Percentiles rank a stretch among this genome's conserved stretches.
These are phyloP conservation scores for Otus sunia DNA, from an alignment of 2,113 vertebrate genomes.

Conservation along the genomic window DNA sequence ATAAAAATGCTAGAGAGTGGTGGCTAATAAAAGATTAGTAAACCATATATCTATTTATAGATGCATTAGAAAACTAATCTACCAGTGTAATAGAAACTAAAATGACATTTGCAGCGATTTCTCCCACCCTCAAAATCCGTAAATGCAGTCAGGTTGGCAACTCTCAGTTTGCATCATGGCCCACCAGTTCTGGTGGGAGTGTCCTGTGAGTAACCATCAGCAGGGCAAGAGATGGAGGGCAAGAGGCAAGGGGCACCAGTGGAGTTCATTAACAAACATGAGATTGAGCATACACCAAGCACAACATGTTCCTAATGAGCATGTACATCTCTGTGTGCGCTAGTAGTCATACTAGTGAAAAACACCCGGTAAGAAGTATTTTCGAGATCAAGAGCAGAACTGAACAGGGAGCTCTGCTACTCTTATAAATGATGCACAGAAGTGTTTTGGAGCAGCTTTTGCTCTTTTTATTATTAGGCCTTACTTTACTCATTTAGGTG, in stretches of 20 bases:
- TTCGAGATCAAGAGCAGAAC: background rate
- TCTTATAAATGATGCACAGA: background rate
- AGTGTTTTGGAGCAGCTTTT: background rate
- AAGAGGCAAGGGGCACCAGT: background rate
- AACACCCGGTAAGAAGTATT: background rate
- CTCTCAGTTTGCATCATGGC: background rate
- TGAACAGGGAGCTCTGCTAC: background rate
- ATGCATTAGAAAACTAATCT: background rate
- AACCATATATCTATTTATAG: background rate
- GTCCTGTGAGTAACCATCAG: background rate
- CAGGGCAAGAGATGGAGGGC: background rate
- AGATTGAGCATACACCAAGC: background rate
- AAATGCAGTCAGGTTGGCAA: background rate
- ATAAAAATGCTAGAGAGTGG: background rate
- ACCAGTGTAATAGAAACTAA: background rate
- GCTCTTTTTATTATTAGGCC: background rate
- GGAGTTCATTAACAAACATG: background rate
- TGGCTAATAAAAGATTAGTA: background rate
- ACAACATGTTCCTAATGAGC: background rate
- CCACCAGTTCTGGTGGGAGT: background rate
- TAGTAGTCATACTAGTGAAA: background rate
- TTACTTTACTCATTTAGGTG: background rate
- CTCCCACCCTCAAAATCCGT: background rate
- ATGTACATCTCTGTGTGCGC: fast-evolving
- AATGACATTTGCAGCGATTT: background rate